Base-by-base conservation (phyloP, 2,797 vertebrate genomes). In the Pelodytes ibericus region DNA sequence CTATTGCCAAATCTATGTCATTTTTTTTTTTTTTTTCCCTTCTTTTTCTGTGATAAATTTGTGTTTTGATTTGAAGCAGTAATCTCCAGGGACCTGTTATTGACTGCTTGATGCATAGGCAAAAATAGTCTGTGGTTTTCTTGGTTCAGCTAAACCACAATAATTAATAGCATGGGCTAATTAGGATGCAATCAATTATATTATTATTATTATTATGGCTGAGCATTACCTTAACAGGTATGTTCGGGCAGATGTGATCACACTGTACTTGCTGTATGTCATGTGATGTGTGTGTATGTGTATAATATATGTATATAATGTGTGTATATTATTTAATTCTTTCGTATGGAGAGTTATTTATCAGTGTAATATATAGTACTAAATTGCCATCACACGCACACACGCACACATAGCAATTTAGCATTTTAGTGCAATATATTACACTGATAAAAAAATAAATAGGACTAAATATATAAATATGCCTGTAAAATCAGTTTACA, bases 1-100 rank as follows among this genome's bases (percentile, higher is more conserved):
- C 85, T 86, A 9, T 89, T 87, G 89, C 86, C 86, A 89, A 90
- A 92, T 89, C 86, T 80, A 81, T 75, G 16, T 25, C 31, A 3
- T 27, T 18, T 2, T 5, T 5, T 56, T 75, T 25, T 25, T 26
- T n/a, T n/a, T n/a, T n/a, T n/a, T n/a, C n/a, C n/a, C n/a, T n/a
- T n/a, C n/a, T n/a, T 8, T 58, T 60, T 9, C 16, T 7, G 25
- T 3, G 15, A 49, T 63, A 25, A 20, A 26, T 75, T 36, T 11
- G 22, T n/a, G n/a, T 9, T 49, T 1, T 39, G 36, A 66, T 71
- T 58, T 47, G 3, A 62, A 63, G 66, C n/a, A 67, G 9, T 26
- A 10, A 67, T 8, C 47, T 22, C 16, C 29, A 11, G 47, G 25
- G 41, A 60, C 44, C 58, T 64, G 62, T 64, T 33, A 71, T 64